Conservation (phyloP, 2,888 invertebrate species). For the Drosophila rellima region DNA sequence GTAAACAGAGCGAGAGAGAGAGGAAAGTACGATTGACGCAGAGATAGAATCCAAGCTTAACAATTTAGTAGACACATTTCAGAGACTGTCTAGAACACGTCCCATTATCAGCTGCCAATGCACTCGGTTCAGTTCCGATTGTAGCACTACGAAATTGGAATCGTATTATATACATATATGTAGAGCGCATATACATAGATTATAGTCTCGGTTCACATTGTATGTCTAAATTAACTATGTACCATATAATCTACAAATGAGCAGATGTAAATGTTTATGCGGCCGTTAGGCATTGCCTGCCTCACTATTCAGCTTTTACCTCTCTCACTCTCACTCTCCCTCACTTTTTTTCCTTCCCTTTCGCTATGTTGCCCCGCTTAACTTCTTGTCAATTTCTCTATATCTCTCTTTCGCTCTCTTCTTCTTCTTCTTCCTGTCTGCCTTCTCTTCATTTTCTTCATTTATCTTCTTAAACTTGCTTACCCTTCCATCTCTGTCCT, state of each 20-base stretch:
- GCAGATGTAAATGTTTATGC: constrained; percentile 26
- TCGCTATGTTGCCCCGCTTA: too few relatives aligned
- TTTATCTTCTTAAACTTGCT: too few relatives aligned
- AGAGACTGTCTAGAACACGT: not conserved
- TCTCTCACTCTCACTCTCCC: not conserved
- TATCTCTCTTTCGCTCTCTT: not conserved
- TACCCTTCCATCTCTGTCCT: not conserved
- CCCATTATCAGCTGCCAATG: constrained; percentile 49
- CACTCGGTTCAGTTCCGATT: constrained; percentile 43
- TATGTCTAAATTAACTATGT: not conserved
- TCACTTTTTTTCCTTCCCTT: not conserved
- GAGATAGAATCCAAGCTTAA: not conserved
- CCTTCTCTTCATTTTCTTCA: not conserved
- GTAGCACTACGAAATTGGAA: constrained; percentile 5
- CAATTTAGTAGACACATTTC: not conserved
- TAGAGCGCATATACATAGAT: not conserved
- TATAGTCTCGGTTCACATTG: not conserved
- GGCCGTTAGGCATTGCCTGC: constrained; percentile 23
- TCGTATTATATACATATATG: constrained; percentile 1
- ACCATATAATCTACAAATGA: not conserved
- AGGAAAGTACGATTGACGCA: not conserved
- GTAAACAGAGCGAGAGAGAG: not conserved
- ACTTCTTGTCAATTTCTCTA: not conserved
- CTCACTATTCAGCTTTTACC: not conserved
- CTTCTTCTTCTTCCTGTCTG: not conserved